Evolutionary conservation across 2,888 invertebrate genomes (phyloP).

Genomic region (Coelopa pilipes): DNA sequence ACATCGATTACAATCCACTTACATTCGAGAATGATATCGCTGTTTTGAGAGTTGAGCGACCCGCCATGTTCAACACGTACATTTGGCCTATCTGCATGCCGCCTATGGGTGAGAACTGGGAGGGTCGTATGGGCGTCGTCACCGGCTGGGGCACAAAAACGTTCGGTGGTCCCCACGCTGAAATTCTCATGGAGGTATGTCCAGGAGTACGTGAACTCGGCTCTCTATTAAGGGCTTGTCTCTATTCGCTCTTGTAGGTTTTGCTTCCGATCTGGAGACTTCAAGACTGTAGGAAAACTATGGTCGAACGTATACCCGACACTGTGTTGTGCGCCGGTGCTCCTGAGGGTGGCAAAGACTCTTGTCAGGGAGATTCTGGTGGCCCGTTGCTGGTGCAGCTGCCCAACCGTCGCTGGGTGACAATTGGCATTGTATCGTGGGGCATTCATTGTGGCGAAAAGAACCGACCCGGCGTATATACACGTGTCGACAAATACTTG

Average conservation of each 20-base stretch:
- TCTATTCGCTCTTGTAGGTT: slow-evolving; percentile 48
- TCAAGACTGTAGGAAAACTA: slow-evolving; percentile 72
- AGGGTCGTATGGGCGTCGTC: slow-evolving; percentile 72
- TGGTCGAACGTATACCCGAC: slow-evolving; percentile 74
- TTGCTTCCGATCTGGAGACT: slow-evolving; percentile 82
- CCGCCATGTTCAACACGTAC: slow-evolving; percentile 79
- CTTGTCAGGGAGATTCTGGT: slow-evolving; percentile 76
- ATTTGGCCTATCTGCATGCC: slow-evolving; percentile 89
- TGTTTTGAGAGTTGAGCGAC: slow-evolving; percentile 74
- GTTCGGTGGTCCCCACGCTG: slow-evolving; percentile 77
- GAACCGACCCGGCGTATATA: slow-evolving; percentile 82
- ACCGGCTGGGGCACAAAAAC: slow-evolving; percentile 83
- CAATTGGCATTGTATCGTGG: slow-evolving; percentile 87
- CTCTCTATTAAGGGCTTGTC: not conserved
- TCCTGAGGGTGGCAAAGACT: slow-evolving; percentile 80
- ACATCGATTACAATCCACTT: slow-evolving; percentile 74
- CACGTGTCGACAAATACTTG: slow-evolving; percentile 70
- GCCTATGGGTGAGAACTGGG: slow-evolving; percentile 72
- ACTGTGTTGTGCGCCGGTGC: slow-evolving; percentile 82
- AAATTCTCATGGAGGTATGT: slow-evolving; percentile 78
- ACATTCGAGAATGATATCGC: slow-evolving; percentile 84
- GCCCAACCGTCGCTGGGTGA: slow-evolving; percentile 79
- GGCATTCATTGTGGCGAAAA: slow-evolving; percentile 83
- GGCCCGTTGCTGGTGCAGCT: slow-evolving; percentile 83
- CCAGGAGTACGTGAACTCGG: not conserved